These are phyloP conservation scores for Lycopodina hypogea DNA, from an alignment of 37 sponge, comb jelly and placozoan species.

Conservation along the genomic window DNA sequence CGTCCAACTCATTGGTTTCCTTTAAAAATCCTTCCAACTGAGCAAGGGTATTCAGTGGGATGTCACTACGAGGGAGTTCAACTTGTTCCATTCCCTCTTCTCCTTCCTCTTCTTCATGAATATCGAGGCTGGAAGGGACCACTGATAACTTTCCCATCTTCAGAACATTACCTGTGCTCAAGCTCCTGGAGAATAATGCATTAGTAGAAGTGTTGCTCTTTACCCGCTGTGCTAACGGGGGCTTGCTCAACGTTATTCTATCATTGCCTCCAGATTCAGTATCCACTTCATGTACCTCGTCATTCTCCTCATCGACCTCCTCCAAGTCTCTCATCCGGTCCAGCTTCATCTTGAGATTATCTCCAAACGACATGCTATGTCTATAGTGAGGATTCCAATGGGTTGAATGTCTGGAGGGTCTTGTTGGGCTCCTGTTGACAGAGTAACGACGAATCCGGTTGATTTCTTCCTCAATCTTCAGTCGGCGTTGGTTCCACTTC, in stretches of 20 bases:
- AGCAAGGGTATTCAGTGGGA: neutral
- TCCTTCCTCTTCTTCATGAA: neutral
- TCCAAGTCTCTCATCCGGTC: neutral
- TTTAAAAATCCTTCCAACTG: neutral
- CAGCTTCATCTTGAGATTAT: conserved; percentile 11
- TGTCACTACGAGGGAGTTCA: conserved; percentile 43
- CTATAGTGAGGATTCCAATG: no score
- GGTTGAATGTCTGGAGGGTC: no score
- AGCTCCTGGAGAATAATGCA: neutral
- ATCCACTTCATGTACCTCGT: conserved; percentile 4
- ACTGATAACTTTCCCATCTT: neutral
- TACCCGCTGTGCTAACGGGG: no score
- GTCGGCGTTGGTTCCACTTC: conserved; percentile 32
- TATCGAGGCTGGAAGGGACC: neutral
- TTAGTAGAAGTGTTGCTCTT: no score
- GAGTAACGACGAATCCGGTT: conserved; percentile 10
- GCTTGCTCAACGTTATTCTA: no score
- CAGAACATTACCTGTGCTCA: neutral
- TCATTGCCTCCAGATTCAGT: no score
- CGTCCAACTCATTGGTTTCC: neutral
- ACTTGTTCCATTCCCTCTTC: neutral
- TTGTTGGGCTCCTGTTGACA: conserved; percentile 2
- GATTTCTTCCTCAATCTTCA: conserved; percentile 40
- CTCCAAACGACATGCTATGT: conserved; percentile 24
- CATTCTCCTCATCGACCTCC: neutral